Conservation (phyloP, 2,113 vertebrate genomes). For the Psilopsiagon aurifrons region DNA sequence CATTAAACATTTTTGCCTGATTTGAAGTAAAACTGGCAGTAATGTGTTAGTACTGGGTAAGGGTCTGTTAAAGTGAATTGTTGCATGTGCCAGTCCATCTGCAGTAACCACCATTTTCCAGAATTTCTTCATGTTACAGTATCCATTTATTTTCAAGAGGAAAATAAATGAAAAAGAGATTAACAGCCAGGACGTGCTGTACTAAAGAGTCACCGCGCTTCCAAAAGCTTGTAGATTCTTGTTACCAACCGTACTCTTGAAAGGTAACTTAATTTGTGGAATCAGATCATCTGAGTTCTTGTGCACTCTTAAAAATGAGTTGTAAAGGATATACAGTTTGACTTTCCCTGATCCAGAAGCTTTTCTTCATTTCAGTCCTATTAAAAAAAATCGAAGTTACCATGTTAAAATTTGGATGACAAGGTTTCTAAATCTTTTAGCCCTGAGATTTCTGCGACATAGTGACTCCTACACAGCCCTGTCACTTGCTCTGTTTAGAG, state of each 20-base stretch:
- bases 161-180: neutral
- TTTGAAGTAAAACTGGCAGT: conserved; percentile 24
- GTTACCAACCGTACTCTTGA: neutral
- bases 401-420: neutral
- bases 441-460: neutral
- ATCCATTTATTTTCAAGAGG: neutral
- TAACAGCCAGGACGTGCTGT: neutral
- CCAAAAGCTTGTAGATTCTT: neutral
- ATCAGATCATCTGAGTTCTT: neutral
- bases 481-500: neutral
- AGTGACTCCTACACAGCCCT: neutral
- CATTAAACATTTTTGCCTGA: neutral
- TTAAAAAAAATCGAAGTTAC: neutral
- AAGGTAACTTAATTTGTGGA: neutral
- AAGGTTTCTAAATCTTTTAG: neutral
- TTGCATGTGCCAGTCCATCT: neutral
- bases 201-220: neutral
- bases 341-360: neutral
- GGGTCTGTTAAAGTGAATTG: conserved; percentile 1
- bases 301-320: neutral
- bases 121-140: neutral
- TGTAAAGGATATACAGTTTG: neutral
- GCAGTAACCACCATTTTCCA: neutral
- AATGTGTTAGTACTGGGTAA: neutral
- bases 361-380: neutral